Evolutionary conservation across 2,888 invertebrate genomes (phyloP).

Genomic region (Hoplodrina blanda): DNA sequence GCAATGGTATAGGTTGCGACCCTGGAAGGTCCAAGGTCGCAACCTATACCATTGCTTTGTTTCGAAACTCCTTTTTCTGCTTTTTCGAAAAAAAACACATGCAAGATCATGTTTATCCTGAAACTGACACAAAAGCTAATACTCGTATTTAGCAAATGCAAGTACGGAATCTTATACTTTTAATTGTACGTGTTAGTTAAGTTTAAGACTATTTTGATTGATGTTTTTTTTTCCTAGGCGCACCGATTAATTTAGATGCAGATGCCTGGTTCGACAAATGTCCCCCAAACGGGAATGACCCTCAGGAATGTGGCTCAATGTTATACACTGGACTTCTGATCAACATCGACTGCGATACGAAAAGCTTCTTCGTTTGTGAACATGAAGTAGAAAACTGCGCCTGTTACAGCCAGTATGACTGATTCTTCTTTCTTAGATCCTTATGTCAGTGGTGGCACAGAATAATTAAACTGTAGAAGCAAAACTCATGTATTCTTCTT

Average conservation of each 20-base stretch:
- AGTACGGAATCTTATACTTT: no score
- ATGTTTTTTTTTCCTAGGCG: slow-evolving; percentile 4
- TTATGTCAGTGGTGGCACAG: slow-evolving; percentile 6
- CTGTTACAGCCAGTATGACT: not conserved
- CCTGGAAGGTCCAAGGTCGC: no score
- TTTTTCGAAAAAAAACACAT: no score
- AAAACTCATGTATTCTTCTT: not conserved
- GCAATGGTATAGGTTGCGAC: no score
- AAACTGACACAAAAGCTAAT: no score
- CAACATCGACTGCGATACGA: slow-evolving; percentile 73
- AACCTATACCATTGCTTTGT: no score
- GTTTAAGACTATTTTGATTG: no score
- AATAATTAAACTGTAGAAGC: not conserved
- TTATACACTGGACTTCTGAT: slow-evolving; percentile 78
- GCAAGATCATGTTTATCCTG: no score
- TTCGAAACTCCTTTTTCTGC: no score
- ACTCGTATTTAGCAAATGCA: no score
- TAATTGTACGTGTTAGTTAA: no score
- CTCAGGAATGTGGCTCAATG: slow-evolving; percentile 72
- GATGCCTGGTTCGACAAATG: slow-evolving; percentile 73
- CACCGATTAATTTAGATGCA: slow-evolving; percentile 57
- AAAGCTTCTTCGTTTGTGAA: slow-evolving; percentile 82
- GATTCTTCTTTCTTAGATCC: slow-evolving; percentile 7
- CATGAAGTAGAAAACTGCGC: slow-evolving; percentile 31
- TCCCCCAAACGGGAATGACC: slow-evolving; percentile 72